phyloP scores from a whole-genome alignment of 2,113 vertebrate genomes.

The Beaufortia kweichowensis region DNA sequence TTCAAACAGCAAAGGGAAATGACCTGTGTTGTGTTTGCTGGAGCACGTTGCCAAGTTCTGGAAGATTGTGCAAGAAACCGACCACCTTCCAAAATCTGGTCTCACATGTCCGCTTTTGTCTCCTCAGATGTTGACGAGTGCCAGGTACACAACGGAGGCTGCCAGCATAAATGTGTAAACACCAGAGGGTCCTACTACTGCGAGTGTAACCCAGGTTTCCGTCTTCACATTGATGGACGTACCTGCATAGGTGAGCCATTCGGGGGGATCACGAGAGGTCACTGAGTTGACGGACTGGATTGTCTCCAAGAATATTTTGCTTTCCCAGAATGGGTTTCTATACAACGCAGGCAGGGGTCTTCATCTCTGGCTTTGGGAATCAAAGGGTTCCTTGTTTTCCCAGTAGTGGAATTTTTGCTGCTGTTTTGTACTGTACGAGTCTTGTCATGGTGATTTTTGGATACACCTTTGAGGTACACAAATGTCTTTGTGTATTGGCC shows the following conservation, averaged over 20 bases:
- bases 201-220: constrained; percentile 83
- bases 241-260: constrained; percentile 86
- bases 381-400: constrained; percentile 51
- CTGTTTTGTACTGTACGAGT: constrained; percentile 36
- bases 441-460: constrained; percentile 27
- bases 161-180: constrained; percentile 93
- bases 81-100: not conserved
- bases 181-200: constrained; percentile 88
- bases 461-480: constrained; percentile 22
- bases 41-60: not conserved
- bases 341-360: constrained; percentile 44
- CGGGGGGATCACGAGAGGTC: constrained; percentile 12
- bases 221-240: constrained; percentile 86
- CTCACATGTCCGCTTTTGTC: not conserved
- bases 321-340: constrained; percentile 32
- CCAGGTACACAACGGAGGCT: constrained; percentile 89
- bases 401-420: constrained; percentile 42
- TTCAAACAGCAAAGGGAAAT: not conserved
- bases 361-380: constrained; percentile 35
- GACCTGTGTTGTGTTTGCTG: constrained; percentile 24
- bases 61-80: constrained; percentile 4
- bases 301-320: constrained; percentile 38
- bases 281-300: constrained; percentile 27
- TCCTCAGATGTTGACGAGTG: constrained; percentile 89
- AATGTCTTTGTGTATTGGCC: constrained; percentile 3